Evolutionary conservation across 1,140 invertebrate species (phyloP).

Genomic region (Drosophila nannoptera): DNA sequence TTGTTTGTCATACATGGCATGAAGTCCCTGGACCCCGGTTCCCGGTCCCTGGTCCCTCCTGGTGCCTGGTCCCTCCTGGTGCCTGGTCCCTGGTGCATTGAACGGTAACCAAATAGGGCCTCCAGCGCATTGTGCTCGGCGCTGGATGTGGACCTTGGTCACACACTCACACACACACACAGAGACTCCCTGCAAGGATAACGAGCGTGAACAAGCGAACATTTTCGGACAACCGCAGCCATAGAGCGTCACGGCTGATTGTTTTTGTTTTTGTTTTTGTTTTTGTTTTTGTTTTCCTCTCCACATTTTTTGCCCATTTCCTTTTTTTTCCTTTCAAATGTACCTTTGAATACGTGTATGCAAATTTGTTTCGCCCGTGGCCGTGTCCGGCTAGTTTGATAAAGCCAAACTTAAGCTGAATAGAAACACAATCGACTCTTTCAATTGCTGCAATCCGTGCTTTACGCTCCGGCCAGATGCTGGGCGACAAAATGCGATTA

Average conservation of each 20-base stretch:
- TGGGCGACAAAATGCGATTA: not conserved
- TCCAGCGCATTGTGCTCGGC: conserved; percentile 61
- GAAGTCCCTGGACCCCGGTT: not conserved
- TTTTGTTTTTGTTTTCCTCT: conserved; percentile 23
- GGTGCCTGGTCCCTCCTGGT: conserved; percentile 36
- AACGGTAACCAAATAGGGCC: conserved; percentile 72
- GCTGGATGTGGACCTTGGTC: conserved; percentile 15
- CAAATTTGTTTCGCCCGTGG: conserved; percentile 58
- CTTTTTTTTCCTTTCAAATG: conserved; percentile 31
- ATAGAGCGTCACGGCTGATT: conserved; percentile 19
- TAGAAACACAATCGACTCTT: not conserved
- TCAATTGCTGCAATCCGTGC: conserved; percentile 18
- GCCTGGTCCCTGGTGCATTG: conserved; percentile 63
- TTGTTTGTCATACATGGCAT: conserved; percentile 72
- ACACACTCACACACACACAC: not conserved
- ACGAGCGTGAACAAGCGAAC: conserved; percentile 48
- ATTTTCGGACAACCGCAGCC: conserved; percentile 42
- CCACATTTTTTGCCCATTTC: too few species aligned
- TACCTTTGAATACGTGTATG: conserved; percentile 44
- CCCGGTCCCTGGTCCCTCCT: conserved; percentile 53
- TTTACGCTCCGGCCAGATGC: conserved; percentile 3
- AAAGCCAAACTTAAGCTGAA: conserved; percentile 28
- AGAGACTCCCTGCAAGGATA: conserved; percentile 5
- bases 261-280: conserved; percentile 30
- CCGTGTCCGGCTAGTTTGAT: conserved; percentile 30